A percentile compares a stretch with the other conserved stretches of the same genome.
Evolutionary conservation across 2,113 vertebrate genomes (phyloP).

Genomic region (Hemibagrus wyckioides): DNA sequence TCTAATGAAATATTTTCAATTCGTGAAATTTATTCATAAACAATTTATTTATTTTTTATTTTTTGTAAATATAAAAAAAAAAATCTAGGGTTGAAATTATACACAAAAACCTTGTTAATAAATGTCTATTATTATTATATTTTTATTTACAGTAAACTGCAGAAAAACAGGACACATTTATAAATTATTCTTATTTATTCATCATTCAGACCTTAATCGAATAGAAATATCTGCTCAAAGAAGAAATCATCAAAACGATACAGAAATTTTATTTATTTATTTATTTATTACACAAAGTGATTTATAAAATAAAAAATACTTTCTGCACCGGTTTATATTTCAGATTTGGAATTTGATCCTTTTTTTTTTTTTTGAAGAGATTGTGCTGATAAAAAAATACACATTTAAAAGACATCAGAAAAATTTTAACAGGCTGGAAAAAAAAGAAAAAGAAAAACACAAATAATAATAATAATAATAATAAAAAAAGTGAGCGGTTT

Average conservation of each 20-base stretch:
- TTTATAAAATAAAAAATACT: conserved; percentile 67
- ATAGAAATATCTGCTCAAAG: conserved; percentile 75
- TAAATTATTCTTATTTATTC: conserved; percentile 63
- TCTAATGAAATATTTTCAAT: too few relatives aligned
- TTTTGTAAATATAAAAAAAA: too few relatives aligned
- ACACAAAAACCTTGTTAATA: too few relatives aligned
- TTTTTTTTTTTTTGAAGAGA: not conserved
- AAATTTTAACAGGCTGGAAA: not conserved
- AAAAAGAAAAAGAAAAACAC: not conserved
- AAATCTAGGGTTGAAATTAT: too few relatives aligned
- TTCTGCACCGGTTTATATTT: conserved; percentile 29
- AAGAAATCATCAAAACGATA: conserved; percentile 71
- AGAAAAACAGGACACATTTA: not conserved
- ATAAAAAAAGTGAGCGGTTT: not conserved
- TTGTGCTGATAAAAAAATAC: conserved; percentile 42
- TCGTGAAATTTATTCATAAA: too few relatives aligned
- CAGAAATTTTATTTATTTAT: conserved; percentile 52
- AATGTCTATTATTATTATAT: too few relatives aligned
- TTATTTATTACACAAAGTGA: conserved; percentile 50
- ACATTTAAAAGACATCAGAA: conserved; percentile 40
- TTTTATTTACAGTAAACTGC: not conserved
- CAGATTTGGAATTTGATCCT: conserved; percentile 36
- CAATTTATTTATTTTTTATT: too few relatives aligned
- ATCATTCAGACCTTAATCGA: conserved; percentile 71
- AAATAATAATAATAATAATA: not conserved